Percentiles rank a stretch among this genome's conserved stretches.
phyloP scores from a whole-genome alignment of 2,888 invertebrate genomes.

The Morpho achilles region DNA sequence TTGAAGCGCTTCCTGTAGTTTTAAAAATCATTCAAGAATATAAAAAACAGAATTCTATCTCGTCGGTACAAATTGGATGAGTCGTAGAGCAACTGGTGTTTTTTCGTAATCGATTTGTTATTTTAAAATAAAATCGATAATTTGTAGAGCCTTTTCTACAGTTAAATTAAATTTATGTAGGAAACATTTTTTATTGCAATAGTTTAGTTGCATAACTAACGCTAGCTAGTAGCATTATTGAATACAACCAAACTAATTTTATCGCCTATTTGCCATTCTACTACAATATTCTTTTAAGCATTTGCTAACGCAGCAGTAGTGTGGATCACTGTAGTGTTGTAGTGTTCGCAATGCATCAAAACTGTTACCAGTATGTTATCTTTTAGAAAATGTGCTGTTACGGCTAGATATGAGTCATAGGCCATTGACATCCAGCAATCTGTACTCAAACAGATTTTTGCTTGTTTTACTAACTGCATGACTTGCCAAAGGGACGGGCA shows the following conservation, averaged over 20 bases:
- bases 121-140: constrained; percentile 9
- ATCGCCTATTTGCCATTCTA: neutral
- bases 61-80: too few species aligned
- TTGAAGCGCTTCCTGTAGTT: constrained; percentile 7
- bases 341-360: constrained; percentile 14
- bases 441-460: neutral
- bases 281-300: neutral
- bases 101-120: too few species aligned
- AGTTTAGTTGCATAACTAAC: neutral
- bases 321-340: constrained; percentile 4
- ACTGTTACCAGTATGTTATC: constrained; percentile 16
- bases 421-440: constrained; percentile 11
- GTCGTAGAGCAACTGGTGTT: too few species aligned
- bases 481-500: neutral
- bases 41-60: constrained; percentile 26
- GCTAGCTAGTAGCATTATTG: neutral
- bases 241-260: neutral
- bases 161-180: constrained; percentile 14
- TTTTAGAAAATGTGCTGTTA: constrained; percentile 25
- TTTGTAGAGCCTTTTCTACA: constrained; percentile 3
- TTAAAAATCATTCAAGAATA: constrained; percentile 21
- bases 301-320: constrained; percentile 1
- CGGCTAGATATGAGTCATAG: constrained; percentile 18
- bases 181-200: constrained; percentile 4
- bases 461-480: constrained; percentile 2